Evolutionary conservation across 2,113 vertebrate species (phyloP), one percentile per base, ranked within the genome.

Genomic region (Excalfactoria chinensis): DNA sequence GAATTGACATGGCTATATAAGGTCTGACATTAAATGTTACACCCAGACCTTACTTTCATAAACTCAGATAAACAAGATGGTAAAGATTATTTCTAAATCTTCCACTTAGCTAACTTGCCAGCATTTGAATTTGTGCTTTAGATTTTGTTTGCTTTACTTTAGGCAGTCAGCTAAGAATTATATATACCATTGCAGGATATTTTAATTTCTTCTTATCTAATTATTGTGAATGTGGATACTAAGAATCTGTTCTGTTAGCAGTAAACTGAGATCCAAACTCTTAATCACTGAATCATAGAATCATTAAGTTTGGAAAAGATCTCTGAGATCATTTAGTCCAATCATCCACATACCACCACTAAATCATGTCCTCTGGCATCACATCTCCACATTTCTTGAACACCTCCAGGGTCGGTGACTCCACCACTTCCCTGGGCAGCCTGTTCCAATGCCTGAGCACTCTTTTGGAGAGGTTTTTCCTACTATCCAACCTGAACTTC

Each of bases 11-110:
- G 0, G 0, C 37, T 78, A 4, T 72, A 64, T 91, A 49, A 78
- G 46, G 51, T 28, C 32, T 60, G 90, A 56, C 35, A 44, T 69
- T n/a, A 62, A 93, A 89, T 71, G 55, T 55, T 84, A 81, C 46
- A 35, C 37, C 3, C 23, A 94, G 80, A 75, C 43, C 84, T 84
- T 53, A 40, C 30, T 10, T 64, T 43, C 43, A 48, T 44, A 58
- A 0, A 68, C n/a, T 53, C 62, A 88, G 74, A 84, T 35, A 92
- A 92, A 90, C 69, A 92, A 56, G 53, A 81, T 7, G 13, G 4
- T 81, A 75, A 94, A 92, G 84, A 84, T 13, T n/a, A 74, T 90
- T 77, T 80, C 41, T 80, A 86, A 77, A 90, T 73, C 95, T 41
- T 56, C 37, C 49, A 72, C 74, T 46, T 55, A 46, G n/a, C 19